Evolutionary conservation across 2,797 vertebrate species (phyloP).

Genomic region (Synanceia verrucosa): DNA sequence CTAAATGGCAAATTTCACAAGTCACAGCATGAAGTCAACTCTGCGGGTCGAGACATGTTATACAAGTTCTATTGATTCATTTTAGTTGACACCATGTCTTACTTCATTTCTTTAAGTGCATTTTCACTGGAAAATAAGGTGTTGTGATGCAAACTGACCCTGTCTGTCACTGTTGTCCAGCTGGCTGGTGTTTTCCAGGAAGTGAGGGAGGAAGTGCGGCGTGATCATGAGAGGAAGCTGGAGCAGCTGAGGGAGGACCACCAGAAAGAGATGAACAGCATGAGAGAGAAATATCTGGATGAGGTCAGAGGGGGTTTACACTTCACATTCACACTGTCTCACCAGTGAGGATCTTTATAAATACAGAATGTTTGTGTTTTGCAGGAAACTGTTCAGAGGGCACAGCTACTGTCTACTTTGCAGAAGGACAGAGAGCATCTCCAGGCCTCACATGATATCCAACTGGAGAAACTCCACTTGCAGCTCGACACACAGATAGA

Average conservation of each 20-base stretch:
- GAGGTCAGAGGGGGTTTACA: constrained; percentile 77
- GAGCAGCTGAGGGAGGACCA: constrained; percentile 87
- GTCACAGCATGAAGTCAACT: background rate
- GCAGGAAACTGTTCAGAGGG: constrained; percentile 83
- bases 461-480: constrained; percentile 75
- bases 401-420: constrained; percentile 72
- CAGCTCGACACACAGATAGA: constrained; percentile 77
- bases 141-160: background rate
- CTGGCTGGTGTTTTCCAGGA: constrained; percentile 87
- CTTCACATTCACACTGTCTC: background rate
- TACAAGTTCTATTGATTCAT: background rate
- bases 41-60: background rate
- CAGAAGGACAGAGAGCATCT: constrained; percentile 77
- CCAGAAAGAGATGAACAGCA: constrained; percentile 72
- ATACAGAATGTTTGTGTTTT: constrained; percentile 21
- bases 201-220: constrained; percentile 86
- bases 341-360: background rate
- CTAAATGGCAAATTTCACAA: background rate
- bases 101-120: no score
- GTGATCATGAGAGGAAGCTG: constrained; percentile 86
- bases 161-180: constrained; percentile 62
- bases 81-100: no score
- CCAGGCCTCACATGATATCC: constrained; percentile 69
- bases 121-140: background rate
- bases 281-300: constrained; percentile 81